A percentile compares a stretch with the other conserved stretches of the same genome.
These are phyloP conservation scores for Scomber japonicus DNA, from an alignment of 2,113 vertebrate species.

Conservation along the genomic window DNA sequence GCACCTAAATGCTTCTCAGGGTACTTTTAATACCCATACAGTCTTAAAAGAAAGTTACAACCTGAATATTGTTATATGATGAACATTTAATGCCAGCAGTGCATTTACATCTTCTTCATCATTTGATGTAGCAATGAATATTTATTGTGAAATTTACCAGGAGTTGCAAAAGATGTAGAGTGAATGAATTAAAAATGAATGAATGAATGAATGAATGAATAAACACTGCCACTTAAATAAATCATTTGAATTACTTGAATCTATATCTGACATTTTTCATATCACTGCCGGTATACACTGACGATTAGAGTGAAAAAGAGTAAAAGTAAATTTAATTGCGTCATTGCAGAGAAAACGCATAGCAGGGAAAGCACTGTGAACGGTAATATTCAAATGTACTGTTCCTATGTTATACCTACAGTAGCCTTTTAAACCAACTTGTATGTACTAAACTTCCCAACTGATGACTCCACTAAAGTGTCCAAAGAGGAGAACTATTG, in stretches of 20 bases:
- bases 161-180: neutral
- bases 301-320: slow-evolving; percentile 62
- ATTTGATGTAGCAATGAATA: neutral
- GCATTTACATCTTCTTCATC: neutral
- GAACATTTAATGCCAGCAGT: neutral
- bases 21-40: neutral
- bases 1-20: neutral
- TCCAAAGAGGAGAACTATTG: slow-evolving; percentile 69
- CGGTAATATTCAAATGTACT: slow-evolving; percentile 41
- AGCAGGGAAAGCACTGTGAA: slow-evolving; percentile 42
- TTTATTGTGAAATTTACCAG: neutral
- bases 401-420: slow-evolving; percentile 14
- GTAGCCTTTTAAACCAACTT: slow-evolving; percentile 36
- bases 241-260: slow-evolving; percentile 26
- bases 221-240: slow-evolving; percentile 22
- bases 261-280: slow-evolving; percentile 49
- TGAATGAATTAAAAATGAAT: slow-evolving; percentile 9
- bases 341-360: slow-evolving; percentile 36
- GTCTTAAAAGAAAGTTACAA: too few relatives aligned
- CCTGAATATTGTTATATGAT: neutral
- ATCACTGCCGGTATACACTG: slow-evolving; percentile 49
- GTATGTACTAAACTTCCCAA: slow-evolving; percentile 59
- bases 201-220: slow-evolving; percentile 22
- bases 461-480: slow-evolving; percentile 73
- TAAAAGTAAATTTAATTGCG: slow-evolving; percentile 63